A percentile compares a stretch with the other conserved stretches of the same genome.
phyloP scores from a whole-genome alignment of 2,888 invertebrate genomes.

The Brassicogethes aeneus region DNA sequence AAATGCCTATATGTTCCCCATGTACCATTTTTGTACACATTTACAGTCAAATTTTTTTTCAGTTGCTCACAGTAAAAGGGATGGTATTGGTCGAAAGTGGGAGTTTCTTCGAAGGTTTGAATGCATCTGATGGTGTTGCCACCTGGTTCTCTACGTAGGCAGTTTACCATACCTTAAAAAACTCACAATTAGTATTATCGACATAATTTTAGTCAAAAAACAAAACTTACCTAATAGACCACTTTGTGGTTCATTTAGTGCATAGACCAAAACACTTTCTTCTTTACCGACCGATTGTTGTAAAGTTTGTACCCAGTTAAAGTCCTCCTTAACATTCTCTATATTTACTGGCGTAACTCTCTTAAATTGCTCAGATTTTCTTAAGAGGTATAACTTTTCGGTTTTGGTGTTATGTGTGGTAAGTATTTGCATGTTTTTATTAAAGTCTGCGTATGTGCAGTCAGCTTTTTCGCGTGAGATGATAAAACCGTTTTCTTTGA shows the following conservation, averaged over 20 bases:
- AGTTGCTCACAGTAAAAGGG: slow-evolving; percentile 58
- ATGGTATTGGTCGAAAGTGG: slow-evolving; percentile 53
- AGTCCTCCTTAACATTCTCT: slow-evolving; percentile 33
- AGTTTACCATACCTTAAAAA: slow-evolving; percentile 51
- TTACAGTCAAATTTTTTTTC: slow-evolving; percentile 65
- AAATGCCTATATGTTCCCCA: slow-evolving; percentile 70
- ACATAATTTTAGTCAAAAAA: neutral
- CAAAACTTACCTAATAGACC: slow-evolving; percentile 51
- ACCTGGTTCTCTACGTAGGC: slow-evolving; percentile 52
- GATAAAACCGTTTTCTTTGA: slow-evolving; percentile 50
- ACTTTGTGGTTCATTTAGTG: slow-evolving; percentile 57
- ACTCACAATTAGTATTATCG: neutral
- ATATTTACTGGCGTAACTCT: neutral
- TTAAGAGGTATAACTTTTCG: neutral
- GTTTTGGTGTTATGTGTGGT: neutral
- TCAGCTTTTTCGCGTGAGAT: slow-evolving; percentile 53
- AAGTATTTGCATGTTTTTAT: neutral
- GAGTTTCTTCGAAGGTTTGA: slow-evolving; percentile 52
- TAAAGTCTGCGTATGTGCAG: neutral
- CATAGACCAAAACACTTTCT: slow-evolving; percentile 53
- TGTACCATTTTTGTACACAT: slow-evolving; percentile 56
- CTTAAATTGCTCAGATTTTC: neutral
- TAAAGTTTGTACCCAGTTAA: slow-evolving; percentile 46
- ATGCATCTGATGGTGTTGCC: slow-evolving; percentile 38
- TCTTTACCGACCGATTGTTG: slow-evolving; percentile 29